Evolutionary conservation across 2,797 vertebrate species (phyloP).

Genomic region (Brachyalestes nurse): DNA sequence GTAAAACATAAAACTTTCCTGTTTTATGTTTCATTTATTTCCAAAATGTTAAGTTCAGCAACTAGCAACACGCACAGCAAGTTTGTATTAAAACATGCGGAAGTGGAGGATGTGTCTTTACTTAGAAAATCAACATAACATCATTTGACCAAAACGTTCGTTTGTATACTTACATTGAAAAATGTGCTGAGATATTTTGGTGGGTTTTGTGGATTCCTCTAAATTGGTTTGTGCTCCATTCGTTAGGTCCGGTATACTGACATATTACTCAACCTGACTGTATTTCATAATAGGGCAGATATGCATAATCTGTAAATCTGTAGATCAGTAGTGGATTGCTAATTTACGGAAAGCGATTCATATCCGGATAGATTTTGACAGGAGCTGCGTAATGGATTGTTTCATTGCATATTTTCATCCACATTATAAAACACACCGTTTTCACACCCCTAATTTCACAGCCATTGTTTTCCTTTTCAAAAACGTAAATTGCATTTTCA

Average conservation of each 20-base stretch:
- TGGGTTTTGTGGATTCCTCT: background rate
- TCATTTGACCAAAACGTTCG: too few species aligned
- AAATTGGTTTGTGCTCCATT: conserved; percentile 11
- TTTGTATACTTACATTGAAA: too few species aligned
- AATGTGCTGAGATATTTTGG: too few species aligned
- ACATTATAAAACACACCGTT: conserved; percentile 54
- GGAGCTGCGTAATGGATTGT: conserved; percentile 44
- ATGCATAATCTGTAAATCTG: conserved; percentile 37
- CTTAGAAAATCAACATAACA: too few species aligned
- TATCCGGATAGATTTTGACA: conserved; percentile 31
- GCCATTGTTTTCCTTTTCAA: conserved; percentile 72
- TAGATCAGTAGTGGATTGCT: conserved; percentile 45
- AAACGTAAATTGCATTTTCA: conserved; percentile 79
- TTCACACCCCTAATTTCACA: conserved; percentile 61
- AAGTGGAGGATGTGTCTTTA: too few species aligned
- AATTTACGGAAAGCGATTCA: conserved; percentile 37
- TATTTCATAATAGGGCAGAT: conserved; percentile 29
- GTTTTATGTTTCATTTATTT: too few species aligned
- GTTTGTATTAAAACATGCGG: too few species aligned
- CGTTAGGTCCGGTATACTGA: conserved; percentile 8
- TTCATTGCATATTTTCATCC: conserved; percentile 57
- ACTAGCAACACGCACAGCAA: too few species aligned
- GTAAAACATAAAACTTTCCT: too few species aligned
- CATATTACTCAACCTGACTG: conserved; percentile 18
- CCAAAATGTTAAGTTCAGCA: too few species aligned